Evolutionary conservation across 2,797 vertebrate species (phyloP).

Genomic region (Dipus sagitta): DNA sequence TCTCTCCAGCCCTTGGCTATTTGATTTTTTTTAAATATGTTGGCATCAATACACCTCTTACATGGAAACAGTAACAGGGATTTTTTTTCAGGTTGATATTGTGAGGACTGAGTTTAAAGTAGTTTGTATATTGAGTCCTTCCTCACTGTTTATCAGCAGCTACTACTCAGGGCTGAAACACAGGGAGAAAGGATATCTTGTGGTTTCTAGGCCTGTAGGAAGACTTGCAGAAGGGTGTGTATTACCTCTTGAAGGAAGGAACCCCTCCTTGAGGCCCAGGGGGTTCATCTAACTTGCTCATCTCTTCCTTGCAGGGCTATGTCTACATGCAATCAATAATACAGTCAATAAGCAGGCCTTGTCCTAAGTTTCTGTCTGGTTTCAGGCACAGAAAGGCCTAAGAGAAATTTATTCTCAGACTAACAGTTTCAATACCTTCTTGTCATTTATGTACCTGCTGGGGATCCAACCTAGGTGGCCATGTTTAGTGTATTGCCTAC

Average conservation of each 20-base stretch:
- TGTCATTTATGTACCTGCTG: too few species aligned
- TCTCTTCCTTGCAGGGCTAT: background rate
- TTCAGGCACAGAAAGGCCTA: background rate
- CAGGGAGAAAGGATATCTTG: background rate
- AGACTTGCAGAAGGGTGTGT: background rate
- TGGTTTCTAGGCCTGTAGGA: background rate
- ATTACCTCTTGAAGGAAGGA: background rate
- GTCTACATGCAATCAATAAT: background rate
- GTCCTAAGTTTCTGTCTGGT: background rate
- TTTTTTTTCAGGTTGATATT: background rate
- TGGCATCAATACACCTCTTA: background rate
- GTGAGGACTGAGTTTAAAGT: background rate
- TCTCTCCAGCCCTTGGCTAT: background rate
- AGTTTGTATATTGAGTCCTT: background rate
- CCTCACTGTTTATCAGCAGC: background rate
- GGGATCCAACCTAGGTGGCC: too few species aligned
- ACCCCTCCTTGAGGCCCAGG: background rate
- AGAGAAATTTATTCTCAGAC: background rate
- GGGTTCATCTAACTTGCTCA: background rate
- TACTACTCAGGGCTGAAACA: slow-evolving; percentile 1
- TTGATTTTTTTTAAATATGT: background rate
- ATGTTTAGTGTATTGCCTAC: too few species aligned
- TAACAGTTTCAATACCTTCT: background rate
- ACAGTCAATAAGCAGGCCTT: background rate
- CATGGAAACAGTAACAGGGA: background rate